Evolutionary conservation across 2,113 vertebrate species (phyloP).

Genomic region (Regulus satrapa): DNA sequence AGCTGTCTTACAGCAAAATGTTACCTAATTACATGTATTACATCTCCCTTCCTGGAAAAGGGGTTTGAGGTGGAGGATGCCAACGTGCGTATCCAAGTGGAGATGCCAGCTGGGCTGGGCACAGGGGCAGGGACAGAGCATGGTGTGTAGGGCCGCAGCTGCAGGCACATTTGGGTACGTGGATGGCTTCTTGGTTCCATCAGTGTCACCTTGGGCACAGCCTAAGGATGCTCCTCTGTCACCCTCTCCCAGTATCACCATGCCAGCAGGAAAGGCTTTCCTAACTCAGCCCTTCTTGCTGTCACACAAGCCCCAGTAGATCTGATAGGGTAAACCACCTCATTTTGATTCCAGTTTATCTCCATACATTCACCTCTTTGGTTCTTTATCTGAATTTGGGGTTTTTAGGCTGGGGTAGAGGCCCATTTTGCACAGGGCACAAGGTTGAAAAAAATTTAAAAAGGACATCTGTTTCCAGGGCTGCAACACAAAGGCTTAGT

Average conservation of each 20-base stretch:
- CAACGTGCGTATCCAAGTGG: background rate
- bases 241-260: background rate
- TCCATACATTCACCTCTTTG: background rate
- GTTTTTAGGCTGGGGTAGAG: background rate
- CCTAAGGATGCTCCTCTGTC: background rate
- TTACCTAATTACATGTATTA: background rate
- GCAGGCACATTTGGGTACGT: accelerated
- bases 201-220: background rate
- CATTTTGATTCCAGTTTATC: background rate
- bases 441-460: background rate
- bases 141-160: background rate
- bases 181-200: background rate
- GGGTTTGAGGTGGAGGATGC: background rate
- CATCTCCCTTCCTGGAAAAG: background rate
- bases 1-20: background rate
- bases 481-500: background rate
- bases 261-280: background rate
- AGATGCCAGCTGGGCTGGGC: background rate
- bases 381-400: background rate
- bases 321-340: background rate
- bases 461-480: background rate
- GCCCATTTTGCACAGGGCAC: background rate
- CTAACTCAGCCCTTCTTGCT: background rate
- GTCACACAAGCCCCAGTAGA: background rate
- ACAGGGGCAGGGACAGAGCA: background rate